A percentile compares a stretch with the other conserved stretches of the same genome.
These are phyloP conservation scores for Anguilla rostrata DNA, from an alignment of 2,113 vertebrate species.

Conservation along the genomic window DNA sequence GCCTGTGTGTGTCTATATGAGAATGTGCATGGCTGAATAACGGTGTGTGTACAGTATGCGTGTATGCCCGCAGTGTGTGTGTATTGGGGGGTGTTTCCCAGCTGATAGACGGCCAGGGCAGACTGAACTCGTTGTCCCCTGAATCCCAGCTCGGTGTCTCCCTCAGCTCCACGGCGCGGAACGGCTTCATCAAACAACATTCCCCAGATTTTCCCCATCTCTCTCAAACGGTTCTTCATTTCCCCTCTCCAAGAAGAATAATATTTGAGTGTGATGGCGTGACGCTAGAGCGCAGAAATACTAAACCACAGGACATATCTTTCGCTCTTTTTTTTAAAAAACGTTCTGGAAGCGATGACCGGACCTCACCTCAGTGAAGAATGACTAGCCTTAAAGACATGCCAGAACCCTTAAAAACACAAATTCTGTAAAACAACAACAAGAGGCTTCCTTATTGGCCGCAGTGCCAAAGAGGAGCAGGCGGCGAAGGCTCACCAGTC, in stretches of 20 bases:
- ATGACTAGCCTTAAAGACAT: conserved; percentile 9
- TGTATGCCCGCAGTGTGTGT: neutral
- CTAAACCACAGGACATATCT: conserved; percentile 22
- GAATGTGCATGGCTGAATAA: too few relatives aligned
- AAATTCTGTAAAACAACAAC: conserved; percentile 21
- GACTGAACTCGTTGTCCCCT: neutral
- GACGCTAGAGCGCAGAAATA: conserved; percentile 23
- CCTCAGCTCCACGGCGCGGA: neutral
- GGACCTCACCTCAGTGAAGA: conserved; percentile 10
- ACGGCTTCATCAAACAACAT: neutral
- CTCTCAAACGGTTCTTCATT: conserved; percentile 35
- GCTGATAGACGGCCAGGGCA: neutral
- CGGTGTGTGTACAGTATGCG: neutral
- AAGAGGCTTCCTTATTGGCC: neutral
- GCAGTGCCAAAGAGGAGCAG: conserved; percentile 25
- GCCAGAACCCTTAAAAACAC: conserved; percentile 29
- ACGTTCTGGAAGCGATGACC: conserved; percentile 11
- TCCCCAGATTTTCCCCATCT: neutral
- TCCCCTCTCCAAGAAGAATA: conserved; percentile 36
- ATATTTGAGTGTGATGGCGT: conserved; percentile 37
- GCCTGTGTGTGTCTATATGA: neutral
- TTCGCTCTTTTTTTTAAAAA: neutral
- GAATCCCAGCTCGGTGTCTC: neutral
- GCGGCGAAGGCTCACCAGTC: conserved; percentile 42
- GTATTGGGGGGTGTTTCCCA: neutral